These are phyloP conservation scores for Choloepus hoffmanni DNA, from an alignment of 2,113 vertebrate species.

Conservation along the genomic window DNA sequence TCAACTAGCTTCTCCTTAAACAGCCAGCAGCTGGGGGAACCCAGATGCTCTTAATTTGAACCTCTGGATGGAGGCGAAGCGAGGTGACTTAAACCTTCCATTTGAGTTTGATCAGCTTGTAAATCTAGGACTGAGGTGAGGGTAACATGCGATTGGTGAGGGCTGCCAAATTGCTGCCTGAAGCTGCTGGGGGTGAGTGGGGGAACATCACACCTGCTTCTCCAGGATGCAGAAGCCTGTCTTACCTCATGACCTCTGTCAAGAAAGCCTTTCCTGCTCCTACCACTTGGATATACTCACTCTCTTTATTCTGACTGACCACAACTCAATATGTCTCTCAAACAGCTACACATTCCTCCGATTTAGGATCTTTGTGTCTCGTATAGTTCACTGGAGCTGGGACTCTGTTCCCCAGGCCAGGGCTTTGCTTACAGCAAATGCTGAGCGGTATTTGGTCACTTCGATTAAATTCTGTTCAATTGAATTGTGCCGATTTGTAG, in stretches of 20 bases:
- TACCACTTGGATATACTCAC: neutral
- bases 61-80: neutral
- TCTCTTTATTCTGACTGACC: neutral
- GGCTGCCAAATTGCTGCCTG: neutral
- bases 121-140: neutral
- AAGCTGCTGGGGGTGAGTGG: neutral
- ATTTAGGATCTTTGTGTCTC: neutral
- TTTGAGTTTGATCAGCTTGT: neutral
- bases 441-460: neutral
- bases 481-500: neutral
- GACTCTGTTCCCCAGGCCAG: neutral
- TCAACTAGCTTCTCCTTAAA: neutral
- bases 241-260: neutral
- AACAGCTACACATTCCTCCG: neutral
- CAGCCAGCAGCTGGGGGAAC: neutral
- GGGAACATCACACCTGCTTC: neutral
- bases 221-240: neutral
- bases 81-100: neutral
- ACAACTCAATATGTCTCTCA: neutral
- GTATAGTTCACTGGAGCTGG: neutral
- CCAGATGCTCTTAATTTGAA: neutral
- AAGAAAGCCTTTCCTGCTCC: neutral
- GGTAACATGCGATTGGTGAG: neutral
- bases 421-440: neutral
- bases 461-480: conserved; percentile 1